Conservation (phyloP, 2,797 vertebrate species). For the Schizopygopsis malacanthus region DNA sequence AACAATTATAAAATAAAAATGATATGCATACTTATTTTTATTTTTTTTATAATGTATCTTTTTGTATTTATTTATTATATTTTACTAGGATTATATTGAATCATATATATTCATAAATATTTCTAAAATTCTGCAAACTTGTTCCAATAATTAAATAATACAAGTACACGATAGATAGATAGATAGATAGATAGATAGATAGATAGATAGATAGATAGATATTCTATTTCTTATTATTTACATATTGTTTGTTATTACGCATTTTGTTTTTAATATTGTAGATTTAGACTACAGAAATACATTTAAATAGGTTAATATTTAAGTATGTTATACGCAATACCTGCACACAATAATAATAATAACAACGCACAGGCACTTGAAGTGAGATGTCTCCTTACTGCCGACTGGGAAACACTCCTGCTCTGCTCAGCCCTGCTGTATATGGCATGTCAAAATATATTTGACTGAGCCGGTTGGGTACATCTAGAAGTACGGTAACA, state of each 20-base stretch:
- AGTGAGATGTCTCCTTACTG: slow-evolving; percentile 68
- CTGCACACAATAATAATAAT: slow-evolving; percentile 12
- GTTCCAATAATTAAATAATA: neutral
- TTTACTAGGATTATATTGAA: neutral
- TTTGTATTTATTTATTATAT: neutral
- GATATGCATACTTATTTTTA: neutral
- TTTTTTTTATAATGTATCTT: neutral
- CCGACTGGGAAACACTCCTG: slow-evolving; percentile 69
- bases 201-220: too few relatives aligned
- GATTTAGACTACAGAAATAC: neutral
- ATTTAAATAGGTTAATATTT: neutral
- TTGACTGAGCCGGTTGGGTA: slow-evolving; percentile 77
- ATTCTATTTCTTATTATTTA: neutral
- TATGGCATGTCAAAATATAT: slow-evolving; percentile 77
- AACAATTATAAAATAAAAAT: neutral
- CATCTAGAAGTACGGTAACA: slow-evolving; percentile 73
- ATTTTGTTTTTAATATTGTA: neutral
- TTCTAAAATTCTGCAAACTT: neutral
- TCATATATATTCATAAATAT: neutral
- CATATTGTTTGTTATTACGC: neutral
- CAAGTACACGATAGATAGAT: slow-evolving; percentile 37
- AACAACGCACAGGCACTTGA: slow-evolving; percentile 45
- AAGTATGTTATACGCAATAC: slow-evolving; percentile 6
- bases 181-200: neutral
- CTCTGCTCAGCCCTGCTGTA: slow-evolving; percentile 63